These are phyloP conservation scores for Amblyopsis rosae DNA, from an alignment of 2,113 vertebrate species.

Conservation along the genomic window DNA sequence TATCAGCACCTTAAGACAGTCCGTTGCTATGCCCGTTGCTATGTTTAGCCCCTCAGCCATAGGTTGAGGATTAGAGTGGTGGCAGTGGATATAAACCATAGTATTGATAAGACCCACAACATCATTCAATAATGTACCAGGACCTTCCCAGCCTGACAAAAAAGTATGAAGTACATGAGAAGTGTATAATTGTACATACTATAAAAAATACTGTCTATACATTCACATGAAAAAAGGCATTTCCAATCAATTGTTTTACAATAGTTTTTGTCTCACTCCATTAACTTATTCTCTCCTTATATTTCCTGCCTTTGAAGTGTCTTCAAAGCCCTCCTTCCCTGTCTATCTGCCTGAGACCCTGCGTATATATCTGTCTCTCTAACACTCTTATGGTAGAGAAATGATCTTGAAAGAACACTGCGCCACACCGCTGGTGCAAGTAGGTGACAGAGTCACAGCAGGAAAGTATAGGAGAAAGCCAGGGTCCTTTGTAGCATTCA, in stretches of 20 bases:
- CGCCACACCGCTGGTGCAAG: background rate
- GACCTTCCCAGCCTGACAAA: background rate
- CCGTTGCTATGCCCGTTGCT: conserved; percentile 59
- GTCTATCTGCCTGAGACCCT: conserved; percentile 8
- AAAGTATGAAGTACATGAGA: background rate
- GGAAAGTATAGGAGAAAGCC: too few species aligned
- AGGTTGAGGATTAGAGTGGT: conserved; percentile 11
- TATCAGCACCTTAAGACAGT: conserved; percentile 31
- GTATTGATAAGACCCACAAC: background rate
- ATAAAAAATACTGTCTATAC: too few species aligned
- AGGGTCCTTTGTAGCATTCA: background rate
- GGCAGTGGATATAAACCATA: background rate
- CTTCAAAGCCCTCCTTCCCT: background rate
- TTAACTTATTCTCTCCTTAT: conserved; percentile 4
- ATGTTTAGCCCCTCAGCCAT: conserved; percentile 17
- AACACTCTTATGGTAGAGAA: conserved; percentile 29
- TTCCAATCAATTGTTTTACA: conserved; percentile 22
- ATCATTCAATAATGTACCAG: background rate
- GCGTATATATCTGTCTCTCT: background rate
- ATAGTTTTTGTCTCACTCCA: background rate
- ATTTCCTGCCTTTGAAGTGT: conserved; percentile 27
- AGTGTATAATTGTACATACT: too few species aligned
- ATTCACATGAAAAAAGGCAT: too few species aligned
- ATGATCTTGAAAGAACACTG: conserved; percentile 1
- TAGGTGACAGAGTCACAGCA: background rate